phyloP scores from a whole-genome alignment of 2,888 invertebrate species.

The Cremastobaeus sp. region DNA sequence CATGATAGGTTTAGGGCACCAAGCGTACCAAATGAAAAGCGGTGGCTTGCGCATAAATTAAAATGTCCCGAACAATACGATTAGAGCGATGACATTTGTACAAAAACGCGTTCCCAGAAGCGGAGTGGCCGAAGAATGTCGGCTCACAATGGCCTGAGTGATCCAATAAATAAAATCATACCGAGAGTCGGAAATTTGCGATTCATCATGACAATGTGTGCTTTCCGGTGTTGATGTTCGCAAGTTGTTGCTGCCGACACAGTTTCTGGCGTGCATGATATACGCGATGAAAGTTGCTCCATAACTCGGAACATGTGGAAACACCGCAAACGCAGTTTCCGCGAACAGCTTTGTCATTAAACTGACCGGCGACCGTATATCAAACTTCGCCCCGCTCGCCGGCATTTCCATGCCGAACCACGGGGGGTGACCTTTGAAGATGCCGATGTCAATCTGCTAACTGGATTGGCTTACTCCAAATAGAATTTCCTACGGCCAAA shows the following conservation, averaged over 20 bases:
- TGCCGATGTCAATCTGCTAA: conserved; percentile 71
- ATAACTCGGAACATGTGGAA: conserved; percentile 23
- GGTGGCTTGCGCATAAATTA: background rate
- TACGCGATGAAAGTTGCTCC: conserved; percentile 29
- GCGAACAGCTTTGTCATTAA: conserved; percentile 67
- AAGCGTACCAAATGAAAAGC: no score
- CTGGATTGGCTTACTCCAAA: conserved; percentile 23
- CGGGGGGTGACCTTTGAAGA: conserved; percentile 71
- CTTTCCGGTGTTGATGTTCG: conserved; percentile 57
- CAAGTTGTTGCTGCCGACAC: conserved; percentile 43
- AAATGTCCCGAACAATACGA: background rate
- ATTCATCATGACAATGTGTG: conserved; percentile 42
- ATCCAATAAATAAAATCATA: conserved; percentile 47
- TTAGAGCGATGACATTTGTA: background rate
- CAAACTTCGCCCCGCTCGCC: conserved; percentile 59
- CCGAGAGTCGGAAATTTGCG: conserved; percentile 34
- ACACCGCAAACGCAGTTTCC: conserved; percentile 61
- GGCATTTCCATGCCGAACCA: conserved; percentile 68
- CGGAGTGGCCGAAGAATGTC: conserved; percentile 1
- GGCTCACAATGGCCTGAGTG: conserved; percentile 28
- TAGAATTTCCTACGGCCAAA: conserved; percentile 23
- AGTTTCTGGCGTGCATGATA: conserved; percentile 17
- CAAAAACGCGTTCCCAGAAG: conserved; percentile 27
- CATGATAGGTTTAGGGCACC: no score
- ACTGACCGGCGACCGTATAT: conserved; percentile 51